These are phyloP conservation scores for Rhimphoctona megacephalus DNA, from an alignment of 2,888 invertebrate species.

Conservation along the genomic window DNA sequence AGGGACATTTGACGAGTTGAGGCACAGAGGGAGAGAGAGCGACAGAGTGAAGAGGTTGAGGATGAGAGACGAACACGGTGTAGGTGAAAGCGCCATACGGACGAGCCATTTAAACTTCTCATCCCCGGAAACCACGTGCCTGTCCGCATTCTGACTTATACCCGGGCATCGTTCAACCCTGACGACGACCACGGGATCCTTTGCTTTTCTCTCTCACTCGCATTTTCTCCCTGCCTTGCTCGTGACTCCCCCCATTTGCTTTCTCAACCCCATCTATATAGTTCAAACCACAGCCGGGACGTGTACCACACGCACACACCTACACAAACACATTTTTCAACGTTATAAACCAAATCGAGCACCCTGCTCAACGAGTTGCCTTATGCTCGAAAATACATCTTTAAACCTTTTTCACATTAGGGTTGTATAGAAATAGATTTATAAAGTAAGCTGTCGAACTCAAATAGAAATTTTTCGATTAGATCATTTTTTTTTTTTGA, in stretches of 20 bases:
- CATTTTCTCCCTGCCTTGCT: conserved; percentile 50
- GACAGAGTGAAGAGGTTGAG: conserved; percentile 17
- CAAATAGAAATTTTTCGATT: background rate
- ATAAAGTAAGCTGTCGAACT: conserved; percentile 21
- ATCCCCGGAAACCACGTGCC: conserved; percentile 83
- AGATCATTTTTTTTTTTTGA: background rate
- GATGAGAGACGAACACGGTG: conserved; percentile 73
- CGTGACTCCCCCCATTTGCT: conserved; percentile 47
- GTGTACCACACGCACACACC: conserved; percentile 22
- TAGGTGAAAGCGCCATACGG: conserved; percentile 82
- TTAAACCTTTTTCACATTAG: conserved; percentile 20
- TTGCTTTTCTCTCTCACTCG: conserved; percentile 68
- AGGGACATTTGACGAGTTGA: conserved; percentile 59
- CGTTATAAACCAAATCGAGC: conserved; percentile 21
- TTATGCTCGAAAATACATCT: conserved; percentile 26
- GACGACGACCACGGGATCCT: conserved; percentile 73
- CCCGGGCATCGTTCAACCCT: conserved; percentile 83
- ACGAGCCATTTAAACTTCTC: conserved; percentile 85
- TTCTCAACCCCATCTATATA: conserved; percentile 60
- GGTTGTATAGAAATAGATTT: conserved; percentile 6
- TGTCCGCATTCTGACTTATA: conserved; percentile 85
- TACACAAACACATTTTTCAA: conserved; percentile 25
- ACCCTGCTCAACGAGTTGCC: conserved; percentile 50
- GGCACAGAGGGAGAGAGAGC: too few relatives aligned
- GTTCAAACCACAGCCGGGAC: conserved; percentile 52